phyloP scores from a whole-genome alignment of 2,797 vertebrate species.

The Leptatherina wallacei region DNA sequence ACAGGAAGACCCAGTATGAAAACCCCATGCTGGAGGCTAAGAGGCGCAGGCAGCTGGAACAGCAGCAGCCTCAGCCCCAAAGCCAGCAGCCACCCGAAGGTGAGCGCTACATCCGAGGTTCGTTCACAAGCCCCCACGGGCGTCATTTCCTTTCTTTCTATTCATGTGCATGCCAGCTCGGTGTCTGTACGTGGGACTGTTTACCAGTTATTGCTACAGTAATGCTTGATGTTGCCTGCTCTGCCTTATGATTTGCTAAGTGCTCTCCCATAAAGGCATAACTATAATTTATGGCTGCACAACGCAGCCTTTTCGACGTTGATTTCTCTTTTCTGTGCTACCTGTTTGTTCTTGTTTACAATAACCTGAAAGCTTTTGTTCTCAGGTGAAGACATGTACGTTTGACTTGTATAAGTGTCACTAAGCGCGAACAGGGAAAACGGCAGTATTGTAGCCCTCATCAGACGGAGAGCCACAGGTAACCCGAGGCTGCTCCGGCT shows the following conservation, averaged over 20 bases:
- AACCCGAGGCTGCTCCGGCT: conserved; percentile 6
- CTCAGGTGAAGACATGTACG: conserved; percentile 44
- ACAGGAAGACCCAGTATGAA: conserved; percentile 99
- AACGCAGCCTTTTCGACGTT: conserved; percentile 61
- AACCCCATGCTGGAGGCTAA: conserved; percentile 97
- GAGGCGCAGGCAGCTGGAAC: conserved; percentile 94
- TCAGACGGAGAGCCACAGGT: not conserved
- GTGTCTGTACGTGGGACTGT: conserved; percentile 21
- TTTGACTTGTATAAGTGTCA: conserved; percentile 13
- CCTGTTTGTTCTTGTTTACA: conserved; percentile 24
- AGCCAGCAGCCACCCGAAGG: conserved; percentile 89
- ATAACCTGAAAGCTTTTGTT: conserved; percentile 36
- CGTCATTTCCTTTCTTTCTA: conserved; percentile 76
- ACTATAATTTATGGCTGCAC: conserved; percentile 73
- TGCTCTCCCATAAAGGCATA: conserved; percentile 76
- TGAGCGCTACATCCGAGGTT: conserved; percentile 83
- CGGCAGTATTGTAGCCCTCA: too few species aligned
- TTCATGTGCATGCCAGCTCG: conserved; percentile 48
- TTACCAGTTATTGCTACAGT: conserved; percentile 47
- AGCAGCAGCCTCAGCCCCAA: conserved; percentile 84
- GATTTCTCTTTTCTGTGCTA: conserved; percentile 48
- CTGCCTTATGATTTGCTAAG: conserved; percentile 78
- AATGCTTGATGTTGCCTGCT: conserved; percentile 59
- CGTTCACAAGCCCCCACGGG: conserved; percentile 76
- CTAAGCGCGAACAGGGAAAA: too few species aligned